phyloP scores from a whole-genome alignment of 2,797 vertebrate genomes.

The Margarornis squamiger region DNA sequence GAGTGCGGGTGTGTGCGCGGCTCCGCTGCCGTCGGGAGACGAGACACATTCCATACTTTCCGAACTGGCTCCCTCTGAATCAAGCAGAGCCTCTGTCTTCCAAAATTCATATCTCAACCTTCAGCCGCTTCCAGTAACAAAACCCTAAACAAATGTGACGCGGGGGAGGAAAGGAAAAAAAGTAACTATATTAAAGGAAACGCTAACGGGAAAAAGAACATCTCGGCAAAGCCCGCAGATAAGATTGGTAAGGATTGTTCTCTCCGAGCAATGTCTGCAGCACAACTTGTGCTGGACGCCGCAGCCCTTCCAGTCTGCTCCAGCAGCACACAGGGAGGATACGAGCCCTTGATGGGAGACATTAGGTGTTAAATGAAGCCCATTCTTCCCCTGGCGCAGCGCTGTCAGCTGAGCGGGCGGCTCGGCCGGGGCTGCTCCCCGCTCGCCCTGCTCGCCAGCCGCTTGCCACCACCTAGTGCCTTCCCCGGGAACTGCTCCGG shows the following conservation, averaged over 20 bases:
- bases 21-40: background rate
- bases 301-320: background rate
- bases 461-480: conserved; percentile 77
- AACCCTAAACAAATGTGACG: background rate
- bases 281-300: background rate
- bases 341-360: background rate
- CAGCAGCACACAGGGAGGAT: background rate
- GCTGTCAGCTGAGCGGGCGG: conserved; percentile 5
- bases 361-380: background rate
- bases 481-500: background rate
- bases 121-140: background rate
- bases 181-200: background rate
- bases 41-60: background rate
- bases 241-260: conserved; percentile 22
- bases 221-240: conserved; percentile 33
- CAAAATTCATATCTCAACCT: background rate
- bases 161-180: background rate
- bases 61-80: background rate
- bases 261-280: background rate
- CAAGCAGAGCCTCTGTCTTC: background rate
- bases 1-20: background rate
- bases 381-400: background rate
- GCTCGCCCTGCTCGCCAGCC: conserved; percentile 30
- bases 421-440: background rate
- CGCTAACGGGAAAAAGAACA: conserved; percentile 12